These are phyloP conservation scores for Limosa lapponica DNA, from an alignment of 2,797 vertebrate genomes.

Conservation along the genomic window DNA sequence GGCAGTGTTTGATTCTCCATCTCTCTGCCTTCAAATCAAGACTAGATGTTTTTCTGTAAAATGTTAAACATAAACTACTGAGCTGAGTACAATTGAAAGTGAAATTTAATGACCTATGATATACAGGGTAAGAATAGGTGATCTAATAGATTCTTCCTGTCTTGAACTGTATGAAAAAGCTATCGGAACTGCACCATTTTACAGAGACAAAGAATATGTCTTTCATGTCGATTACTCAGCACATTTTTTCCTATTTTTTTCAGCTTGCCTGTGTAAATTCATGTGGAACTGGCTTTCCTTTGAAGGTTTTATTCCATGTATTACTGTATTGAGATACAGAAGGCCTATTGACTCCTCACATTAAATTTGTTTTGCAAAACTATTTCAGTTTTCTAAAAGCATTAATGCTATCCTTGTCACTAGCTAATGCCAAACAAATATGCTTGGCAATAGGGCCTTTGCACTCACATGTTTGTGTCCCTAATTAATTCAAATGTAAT, in stretches of 20 bases:
- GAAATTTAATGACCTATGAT: slow-evolving; percentile 53
- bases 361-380: neutral
- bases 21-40: slow-evolving; percentile 10
- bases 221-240: neutral
- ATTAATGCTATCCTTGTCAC: neutral
- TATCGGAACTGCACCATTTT: slow-evolving; percentile 22
- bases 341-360: neutral
- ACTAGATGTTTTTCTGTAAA: slow-evolving; percentile 10
- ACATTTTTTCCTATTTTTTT: neutral
- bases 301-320: neutral
- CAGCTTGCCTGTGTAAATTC: neutral
- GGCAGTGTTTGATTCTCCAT: neutral
- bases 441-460: neutral
- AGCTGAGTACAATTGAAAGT: neutral
- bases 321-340: neutral
- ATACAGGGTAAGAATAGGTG: slow-evolving; percentile 10
- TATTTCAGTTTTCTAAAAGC: neutral
- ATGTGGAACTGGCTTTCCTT: neutral
- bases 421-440: neutral
- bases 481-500: slow-evolving; percentile 54
- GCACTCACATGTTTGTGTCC: neutral
- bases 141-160: slow-evolving; percentile 31
- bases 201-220: neutral
- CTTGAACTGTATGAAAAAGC: slow-evolving; percentile 26
- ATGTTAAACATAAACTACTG: slow-evolving; percentile 1